A percentile compares a stretch with the other conserved stretches of the same genome.
Evolutionary conservation across 1,140 invertebrate species (phyloP).

Genomic region (Whitmania pigra): DNA sequence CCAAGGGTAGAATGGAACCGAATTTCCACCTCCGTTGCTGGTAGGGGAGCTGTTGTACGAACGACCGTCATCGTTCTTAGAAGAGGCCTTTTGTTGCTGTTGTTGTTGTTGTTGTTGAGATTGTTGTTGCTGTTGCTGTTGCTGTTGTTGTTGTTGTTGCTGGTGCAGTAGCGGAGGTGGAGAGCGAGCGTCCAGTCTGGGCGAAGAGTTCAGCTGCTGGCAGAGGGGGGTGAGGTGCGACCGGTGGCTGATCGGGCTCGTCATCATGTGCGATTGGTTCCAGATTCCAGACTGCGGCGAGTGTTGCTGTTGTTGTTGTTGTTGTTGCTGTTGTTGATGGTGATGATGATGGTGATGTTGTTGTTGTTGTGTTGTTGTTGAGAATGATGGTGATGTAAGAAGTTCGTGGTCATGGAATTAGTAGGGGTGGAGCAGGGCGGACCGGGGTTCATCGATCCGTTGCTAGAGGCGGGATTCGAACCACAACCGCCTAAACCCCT

Average conservation of each 20-base stretch:
- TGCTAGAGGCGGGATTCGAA: not conserved
- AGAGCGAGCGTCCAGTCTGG: no score
- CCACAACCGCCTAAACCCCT: not conserved
- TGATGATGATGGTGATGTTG: constrained; percentile 3
- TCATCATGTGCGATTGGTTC: no score
- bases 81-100: not conserved
- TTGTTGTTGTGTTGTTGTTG: not conserved
- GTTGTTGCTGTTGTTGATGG: not conserved
- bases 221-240: no score
- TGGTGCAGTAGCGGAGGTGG: not conserved
- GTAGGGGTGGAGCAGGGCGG: no score
- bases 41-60: not conserved
- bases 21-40: not conserved
- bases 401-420: not conserved
- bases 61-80: no score
- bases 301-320: constrained; percentile 2
- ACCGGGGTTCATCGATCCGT: no score
- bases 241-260: no score
- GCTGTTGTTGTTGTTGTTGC: not conserved
- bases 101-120: not conserved
- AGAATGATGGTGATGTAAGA: not conserved
- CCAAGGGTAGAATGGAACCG: not conserved
- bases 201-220: no score
- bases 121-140: not conserved
- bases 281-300: not conserved